phyloP scores from a whole-genome alignment of 1,140 invertebrate genomes.

The Eurosta solidaginis region DNA sequence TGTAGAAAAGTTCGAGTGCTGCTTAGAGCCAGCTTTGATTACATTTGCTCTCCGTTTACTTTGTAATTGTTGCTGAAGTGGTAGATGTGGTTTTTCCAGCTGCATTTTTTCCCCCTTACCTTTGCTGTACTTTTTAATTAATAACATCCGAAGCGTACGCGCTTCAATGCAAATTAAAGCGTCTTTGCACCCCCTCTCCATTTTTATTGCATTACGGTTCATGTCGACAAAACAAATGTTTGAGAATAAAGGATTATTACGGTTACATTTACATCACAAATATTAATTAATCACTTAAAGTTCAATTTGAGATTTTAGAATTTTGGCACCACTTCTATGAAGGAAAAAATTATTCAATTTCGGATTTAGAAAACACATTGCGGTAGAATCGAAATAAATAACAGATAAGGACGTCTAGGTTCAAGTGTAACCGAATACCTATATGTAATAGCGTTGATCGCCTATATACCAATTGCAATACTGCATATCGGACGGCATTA shows the following conservation, averaged over 20 bases:
- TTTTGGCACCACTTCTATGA: no score
- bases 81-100: slow-evolving; percentile 8
- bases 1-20: slow-evolving; percentile 14
- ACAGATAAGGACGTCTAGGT: no score
- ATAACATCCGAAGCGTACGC: slow-evolving; percentile 4
- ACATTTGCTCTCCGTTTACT: neutral
- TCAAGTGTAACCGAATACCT: no score
- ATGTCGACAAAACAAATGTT: neutral
- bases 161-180: slow-evolving; percentile 16
- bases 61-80: neutral
- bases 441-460: no score
- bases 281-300: slow-evolving; percentile 13
- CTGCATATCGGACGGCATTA: no score
- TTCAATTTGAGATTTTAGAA: neutral
- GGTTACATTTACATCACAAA: neutral
- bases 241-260: neutral
- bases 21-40: slow-evolving; percentile 16
- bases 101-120: neutral
- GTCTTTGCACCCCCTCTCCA: neutral
- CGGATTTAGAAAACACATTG: no score
- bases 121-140: neutral
- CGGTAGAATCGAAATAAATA: no score
- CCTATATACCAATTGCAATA: no score
- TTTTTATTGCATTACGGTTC: neutral
- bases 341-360: no score